Percentiles rank a stretch among this genome's conserved stretches.
Evolutionary conservation across 35 echinoderm and acorn worm species (phyloP).

Genomic region (Amphiura filiformis): DNA sequence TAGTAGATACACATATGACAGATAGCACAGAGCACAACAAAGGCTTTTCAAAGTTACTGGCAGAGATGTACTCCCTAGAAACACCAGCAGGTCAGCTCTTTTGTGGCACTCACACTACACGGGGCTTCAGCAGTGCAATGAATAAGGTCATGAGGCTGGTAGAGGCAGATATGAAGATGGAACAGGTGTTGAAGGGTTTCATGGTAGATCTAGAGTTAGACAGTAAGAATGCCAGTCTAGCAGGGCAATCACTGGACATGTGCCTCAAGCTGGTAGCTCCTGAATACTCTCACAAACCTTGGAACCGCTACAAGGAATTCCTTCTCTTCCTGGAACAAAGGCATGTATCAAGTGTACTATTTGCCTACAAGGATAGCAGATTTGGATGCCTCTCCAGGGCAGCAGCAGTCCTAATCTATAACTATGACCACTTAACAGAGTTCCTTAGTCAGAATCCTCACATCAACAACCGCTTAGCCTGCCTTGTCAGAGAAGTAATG

Average conservation of each 20-base stretch:
- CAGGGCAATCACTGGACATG: background rate
- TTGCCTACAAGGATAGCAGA: no score
- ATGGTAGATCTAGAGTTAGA: background rate
- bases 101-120: conserved; percentile 18
- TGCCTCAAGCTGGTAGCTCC: background rate
- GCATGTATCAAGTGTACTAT: no score
- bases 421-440: no score
- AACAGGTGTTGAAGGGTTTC: conserved; percentile 13
- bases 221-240: conserved; percentile 5
- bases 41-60: conserved; percentile 18
- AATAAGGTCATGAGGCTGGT: conserved; percentile 10
- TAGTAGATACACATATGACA: conserved; percentile 18
- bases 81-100: conserved; percentile 6
- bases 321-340: no score
- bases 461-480: no score
- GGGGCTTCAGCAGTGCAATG: conserved; percentile 14
- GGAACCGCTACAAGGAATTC: no score
- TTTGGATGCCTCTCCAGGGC: no score
- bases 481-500: no score
- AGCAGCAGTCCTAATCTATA: no score
- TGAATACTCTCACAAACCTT: no score
- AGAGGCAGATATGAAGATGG: conserved; percentile 13
- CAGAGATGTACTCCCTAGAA: conserved; percentile 13
- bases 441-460: no score
- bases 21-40: conserved; percentile 21